phyloP scores from a whole-genome alignment of 2,797 vertebrate species.

The Poecilia velifera region DNA sequence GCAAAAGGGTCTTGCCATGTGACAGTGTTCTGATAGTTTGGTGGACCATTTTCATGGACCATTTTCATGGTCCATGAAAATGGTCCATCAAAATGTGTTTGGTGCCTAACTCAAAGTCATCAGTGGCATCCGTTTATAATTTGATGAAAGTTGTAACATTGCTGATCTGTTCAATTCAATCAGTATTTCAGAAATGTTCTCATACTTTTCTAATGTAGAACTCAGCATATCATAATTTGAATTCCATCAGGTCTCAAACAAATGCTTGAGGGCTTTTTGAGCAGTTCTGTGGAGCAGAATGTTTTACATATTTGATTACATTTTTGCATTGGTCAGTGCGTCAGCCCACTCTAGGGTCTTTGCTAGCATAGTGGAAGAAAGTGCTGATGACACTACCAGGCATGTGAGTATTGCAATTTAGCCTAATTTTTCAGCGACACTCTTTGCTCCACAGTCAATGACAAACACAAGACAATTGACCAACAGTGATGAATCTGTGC shows the following conservation, averaged over 20 bases:
- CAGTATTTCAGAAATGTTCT: not conserved
- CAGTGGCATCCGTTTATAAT: not conserved
- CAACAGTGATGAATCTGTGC: not conserved
- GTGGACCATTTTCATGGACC: not conserved
- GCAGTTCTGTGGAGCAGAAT: not conserved
- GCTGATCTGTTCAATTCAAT: not conserved
- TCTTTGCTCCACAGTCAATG: not conserved
- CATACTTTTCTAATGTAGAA: not conserved
- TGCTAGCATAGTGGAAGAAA: not conserved
- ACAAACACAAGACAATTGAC: not conserved
- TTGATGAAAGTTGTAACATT: not conserved
- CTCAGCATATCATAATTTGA: not conserved
- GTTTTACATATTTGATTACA: not conserved
- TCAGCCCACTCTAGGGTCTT: not conserved
- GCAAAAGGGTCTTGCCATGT: not conserved
- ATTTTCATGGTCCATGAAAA: no score
- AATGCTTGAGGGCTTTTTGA: not conserved
- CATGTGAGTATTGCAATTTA: not conserved
- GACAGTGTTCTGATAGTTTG: not conserved
- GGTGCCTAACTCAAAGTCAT: no score
- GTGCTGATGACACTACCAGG: not conserved
- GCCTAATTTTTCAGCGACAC: not conserved
- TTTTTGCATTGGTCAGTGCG: not conserved
- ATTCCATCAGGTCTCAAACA: not conserved
- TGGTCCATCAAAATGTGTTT: not conserved